A percentile compares a stretch with the other conserved stretches of the same genome.
phyloP scores from a whole-genome alignment of 2,113 vertebrate genomes.

The Microcebus tavaratra region DNA sequence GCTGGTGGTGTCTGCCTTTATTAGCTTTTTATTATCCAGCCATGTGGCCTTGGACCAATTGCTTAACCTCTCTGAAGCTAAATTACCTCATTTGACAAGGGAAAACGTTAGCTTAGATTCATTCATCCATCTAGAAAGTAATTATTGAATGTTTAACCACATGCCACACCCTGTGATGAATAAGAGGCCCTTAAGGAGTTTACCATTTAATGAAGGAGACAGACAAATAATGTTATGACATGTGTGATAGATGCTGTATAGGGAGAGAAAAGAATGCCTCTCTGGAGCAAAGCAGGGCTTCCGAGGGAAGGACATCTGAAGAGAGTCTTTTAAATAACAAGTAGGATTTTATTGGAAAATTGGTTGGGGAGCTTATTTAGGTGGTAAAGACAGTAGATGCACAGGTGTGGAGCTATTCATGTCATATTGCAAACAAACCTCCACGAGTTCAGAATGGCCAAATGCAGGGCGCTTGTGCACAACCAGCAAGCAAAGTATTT shows the following conservation, averaged over 20 bases:
- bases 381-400: not conserved
- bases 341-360: not conserved
- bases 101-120: not conserved
- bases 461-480: not conserved
- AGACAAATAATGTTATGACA: not conserved
- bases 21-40: not conserved
- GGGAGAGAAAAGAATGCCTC: not conserved
- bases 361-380: not conserved
- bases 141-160: not conserved
- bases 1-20: not conserved
- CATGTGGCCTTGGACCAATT: not conserved
- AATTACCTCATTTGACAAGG: not conserved
- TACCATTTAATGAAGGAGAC: not conserved
- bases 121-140: not conserved
- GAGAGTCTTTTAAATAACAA: not conserved
- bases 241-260: not conserved
- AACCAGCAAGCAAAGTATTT: not conserved
- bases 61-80: not conserved
- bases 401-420: not conserved
- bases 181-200: not conserved
- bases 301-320: not conserved
- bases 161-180: not conserved
- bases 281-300: not conserved
- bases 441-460: not conserved
- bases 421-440: no score